Base-by-base conservation (phyloP, 1,140 invertebrate species). In the Battus philenor region DNA sequence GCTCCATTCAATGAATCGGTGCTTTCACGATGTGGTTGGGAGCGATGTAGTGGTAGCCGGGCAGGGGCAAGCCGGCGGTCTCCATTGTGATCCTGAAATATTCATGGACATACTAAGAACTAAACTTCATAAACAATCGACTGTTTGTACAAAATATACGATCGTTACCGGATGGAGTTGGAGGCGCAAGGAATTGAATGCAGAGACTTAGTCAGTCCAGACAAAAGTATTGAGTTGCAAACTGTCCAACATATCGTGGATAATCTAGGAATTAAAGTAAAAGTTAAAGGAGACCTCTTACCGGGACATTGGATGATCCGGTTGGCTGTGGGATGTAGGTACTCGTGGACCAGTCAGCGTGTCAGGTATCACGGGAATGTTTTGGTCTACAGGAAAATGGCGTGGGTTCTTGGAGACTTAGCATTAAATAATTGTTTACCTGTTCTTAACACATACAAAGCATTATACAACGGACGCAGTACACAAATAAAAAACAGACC, bases 11-110 rank as follows among this genome's bases (percentile, higher is more conserved):
- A 88, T 96, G 94, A 75, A 95, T 95, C 58, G 93, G 93, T 52
- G 94, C 93, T 87, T 95, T 95, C 65, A 96, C 93, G 80, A 96
- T 95, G 88, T 95, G 93, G 87, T 95, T 95, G 41, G 94, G 94
- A 59, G 94, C 92, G 81, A 96, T 93, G 88, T 95, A 96, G 82
- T 95, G 94, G 88, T 95, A 96, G 47, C 94, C 93, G 50, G 93
- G 93, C 88, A 96, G 91, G 66, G 93, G 93, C 87, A 96, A 89
- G 61, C 94, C 93, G 54, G 94, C 93, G 45, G 94, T 96, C 88
- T 96, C 94, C 93, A 95, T 94, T 31, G 94, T 94, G 94, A 96
- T 95, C 90, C 94, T 96, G 90, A 9, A 85, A 83, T 49, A 30
- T 20, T 13, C 24, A 39, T 39, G 5, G 10, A 38, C 24, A 15